Evolutionary conservation across 2,797 vertebrate genomes (phyloP), one percentile per base, ranked within the genome.

Genomic region (Syngnathus rostellatus): DNA sequence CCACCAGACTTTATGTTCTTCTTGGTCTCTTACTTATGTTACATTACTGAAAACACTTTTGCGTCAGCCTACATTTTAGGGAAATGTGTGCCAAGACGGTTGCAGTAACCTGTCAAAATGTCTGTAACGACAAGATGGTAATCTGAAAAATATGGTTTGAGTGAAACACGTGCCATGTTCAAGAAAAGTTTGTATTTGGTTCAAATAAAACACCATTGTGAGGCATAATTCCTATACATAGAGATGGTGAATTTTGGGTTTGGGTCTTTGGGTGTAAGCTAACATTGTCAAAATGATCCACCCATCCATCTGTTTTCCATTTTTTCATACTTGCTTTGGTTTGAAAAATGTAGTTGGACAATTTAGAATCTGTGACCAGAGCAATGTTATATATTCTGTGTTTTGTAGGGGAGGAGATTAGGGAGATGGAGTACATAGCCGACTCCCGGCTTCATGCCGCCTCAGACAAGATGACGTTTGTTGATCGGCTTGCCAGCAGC

Each of bases 401-500:
- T 65, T 81, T 64, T 78, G 60, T 88, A 98, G 96, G 94, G 80
- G 95, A 98, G 67, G 96, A 99, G 81, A 92, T 94, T 79, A 92
- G 93, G 77, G 95, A 97, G 80, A 84, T 96, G 88, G 95, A 98
- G 84, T 90, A 94, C 83, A 94, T 94, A 87, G 92, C 93, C 55
- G 95, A 98, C 70, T 90, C 94, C 68, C 84, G 95, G 86, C 90
- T 96, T 72, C 95, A 95, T 77, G 89, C 93, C 69, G 91, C 94
- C 57, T 89, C 94, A 43, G 94, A 98, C 71, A 93, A 95, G 87
- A 93, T 95, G 75, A 89, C 92, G 67, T 98, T 96, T 84, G 96
- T 97, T 19, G 96, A 98, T 88, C 93, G 95, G n/a, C 89, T 99
- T 82, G 88, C 94, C 64, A 94, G 94, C 87, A 97, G 92, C 92